phyloP scores from a whole-genome alignment of 2,888 invertebrate species.

The Lithophane leautieri region DNA sequence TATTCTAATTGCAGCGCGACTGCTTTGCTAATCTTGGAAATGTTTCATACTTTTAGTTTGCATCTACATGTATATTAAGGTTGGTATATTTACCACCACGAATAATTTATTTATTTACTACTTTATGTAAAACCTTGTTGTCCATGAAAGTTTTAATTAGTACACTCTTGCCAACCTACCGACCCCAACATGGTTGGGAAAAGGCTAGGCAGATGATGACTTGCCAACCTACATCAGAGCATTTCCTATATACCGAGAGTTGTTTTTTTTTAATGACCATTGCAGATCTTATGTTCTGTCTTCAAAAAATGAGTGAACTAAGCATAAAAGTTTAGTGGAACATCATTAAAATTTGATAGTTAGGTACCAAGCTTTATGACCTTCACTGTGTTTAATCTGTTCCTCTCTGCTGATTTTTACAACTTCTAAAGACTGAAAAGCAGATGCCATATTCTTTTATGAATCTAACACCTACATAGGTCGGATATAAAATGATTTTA shows the following conservation, averaged over 20 bases:
- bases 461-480: neutral
- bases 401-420: constrained; percentile 41
- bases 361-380: constrained; percentile 27
- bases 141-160: neutral
- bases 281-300: neutral
- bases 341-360: constrained; percentile 2
- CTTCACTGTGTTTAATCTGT: constrained; percentile 12
- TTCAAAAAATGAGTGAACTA: neutral
- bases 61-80: constrained; percentile 23
- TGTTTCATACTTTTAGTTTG: constrained; percentile 27
- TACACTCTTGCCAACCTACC: neutral
- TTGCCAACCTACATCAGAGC: too few species aligned
- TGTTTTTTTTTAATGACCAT: neutral
- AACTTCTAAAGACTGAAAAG: constrained; percentile 9
- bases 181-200: too few species aligned
- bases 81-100: neutral
- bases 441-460: constrained; percentile 4
- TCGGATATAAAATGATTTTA: neutral
- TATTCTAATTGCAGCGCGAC: constrained; percentile 43
- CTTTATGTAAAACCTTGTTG: neutral
- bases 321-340: constrained; percentile 1
- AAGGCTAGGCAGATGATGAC: too few species aligned
- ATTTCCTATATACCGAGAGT: neutral
- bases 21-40: constrained; percentile 31
- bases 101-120: neutral